Conservation (phyloP, 1,140 invertebrate species). For the Solenopsis fugax region DNA sequence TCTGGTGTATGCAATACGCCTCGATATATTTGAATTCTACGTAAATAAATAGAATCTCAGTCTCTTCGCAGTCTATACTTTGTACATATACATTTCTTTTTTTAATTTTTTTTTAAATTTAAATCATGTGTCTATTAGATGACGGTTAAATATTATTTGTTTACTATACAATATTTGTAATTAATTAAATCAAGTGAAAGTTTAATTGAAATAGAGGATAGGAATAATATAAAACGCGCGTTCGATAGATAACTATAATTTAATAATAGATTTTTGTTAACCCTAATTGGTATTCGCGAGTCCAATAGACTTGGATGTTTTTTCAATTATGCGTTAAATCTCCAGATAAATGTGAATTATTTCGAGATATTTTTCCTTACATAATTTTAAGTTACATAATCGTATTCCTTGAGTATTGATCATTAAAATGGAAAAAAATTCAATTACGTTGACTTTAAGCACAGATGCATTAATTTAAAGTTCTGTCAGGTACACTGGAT, state of each 20-base stretch:
- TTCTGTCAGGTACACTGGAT: too few species aligned
- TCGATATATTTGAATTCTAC: not conserved
- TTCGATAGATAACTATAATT: not conserved
- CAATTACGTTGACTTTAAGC: too few species aligned
- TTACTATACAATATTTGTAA: not conserved
- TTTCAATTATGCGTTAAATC: too few species aligned
- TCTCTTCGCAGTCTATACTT: not conserved
- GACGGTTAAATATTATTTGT: not conserved
- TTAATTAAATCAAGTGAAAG: not conserved
- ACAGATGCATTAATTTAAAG: too few species aligned
- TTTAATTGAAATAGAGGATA: not conserved
- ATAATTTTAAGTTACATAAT: too few species aligned
- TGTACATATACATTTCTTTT: not conserved
- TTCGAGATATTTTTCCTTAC: too few species aligned
- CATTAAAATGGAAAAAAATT: too few species aligned
- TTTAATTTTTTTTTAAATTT: not conserved
- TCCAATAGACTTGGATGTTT: too few species aligned
- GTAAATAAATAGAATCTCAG: slow-evolving; percentile 2
- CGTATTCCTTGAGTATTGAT: too few species aligned
- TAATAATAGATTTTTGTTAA: not conserved
- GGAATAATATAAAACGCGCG: not conserved
- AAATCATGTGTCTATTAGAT: not conserved
- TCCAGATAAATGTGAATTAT: too few species aligned
- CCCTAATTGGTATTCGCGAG: too few species aligned
- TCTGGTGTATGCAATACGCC: not conserved